Base-by-base conservation (phyloP, 2,888 invertebrate species). In the Lithophane semibrunnea region DNA sequence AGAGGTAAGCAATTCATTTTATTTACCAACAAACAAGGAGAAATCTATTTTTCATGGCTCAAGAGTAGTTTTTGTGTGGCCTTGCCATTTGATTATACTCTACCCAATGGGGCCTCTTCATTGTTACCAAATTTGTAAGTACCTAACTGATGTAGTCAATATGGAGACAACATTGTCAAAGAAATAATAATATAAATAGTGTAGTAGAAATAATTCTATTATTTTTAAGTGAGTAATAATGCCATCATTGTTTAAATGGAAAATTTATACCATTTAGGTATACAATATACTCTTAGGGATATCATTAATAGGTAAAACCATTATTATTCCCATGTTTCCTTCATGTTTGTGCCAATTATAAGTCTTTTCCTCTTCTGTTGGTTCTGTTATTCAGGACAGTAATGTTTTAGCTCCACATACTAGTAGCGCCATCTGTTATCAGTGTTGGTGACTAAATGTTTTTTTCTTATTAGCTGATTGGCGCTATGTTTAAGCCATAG, bases 351-450 rank as follows among this genome's bases (percentile, higher is more conserved):
- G 61, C 69, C 7, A 61, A 63, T 70, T 80, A 60, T 18, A 29
- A 37, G 3, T 61, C 12, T 75, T 84, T 73, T 82, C 79, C 65
- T 80, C 60, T 66, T 76, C 3, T 16, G 52, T 24, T 61, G 8
- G 29, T 18, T 68, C 42, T 75, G 16, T 24, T 61, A 49, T 21
- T 60, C 18, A 37, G 58, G 61, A 63, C 21, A 52, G 54, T 80
- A 79, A 72, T 44, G 29, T 56, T 68, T 76, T 12, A 61, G 47
- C 56, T 44, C 8, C 3, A 66, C n/a, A 29, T 21, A 85, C 88
- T 81, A 73, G 80, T 88, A 89, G 85, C 90, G 91, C 92, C 92
- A 91, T 91, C 92, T 92, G 66, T 89, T 87, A 82, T 67, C 29
- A 42, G 44, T 29, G 10, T 49, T 66, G 5, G n/a, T 70, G 8